Base-by-base conservation (phyloP, 2,888 invertebrate genomes). In the Diarsia brunnea region DNA sequence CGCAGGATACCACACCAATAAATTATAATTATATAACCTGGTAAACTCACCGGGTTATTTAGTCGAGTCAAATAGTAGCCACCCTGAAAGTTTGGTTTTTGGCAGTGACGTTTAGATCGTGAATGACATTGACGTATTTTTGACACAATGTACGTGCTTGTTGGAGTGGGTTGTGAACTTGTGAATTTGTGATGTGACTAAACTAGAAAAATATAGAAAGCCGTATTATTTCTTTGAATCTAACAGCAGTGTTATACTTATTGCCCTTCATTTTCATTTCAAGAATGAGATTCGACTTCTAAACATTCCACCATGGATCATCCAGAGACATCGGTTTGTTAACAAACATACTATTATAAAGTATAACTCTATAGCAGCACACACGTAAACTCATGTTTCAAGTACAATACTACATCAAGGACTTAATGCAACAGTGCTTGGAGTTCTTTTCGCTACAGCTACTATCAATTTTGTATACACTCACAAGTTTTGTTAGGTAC, bases 271-370 rank as follows among this genome's bases (percentile, higher is more conserved):
- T 45, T 63, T 72, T 60, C 10, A 21, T 66, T 53, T 24, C 3
- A 43, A 85, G 73, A 63, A 88, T 89, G 89, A 76, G 47, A 68
- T 79, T 82, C 63, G 73, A 10, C 49, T 24, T 47, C 16, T 73
- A 75, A 73, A 19, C 38, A 70, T n/a, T 58, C 73, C 72, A 47
- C 63, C 63, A 89, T 89, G 89, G 90, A 89, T 76, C 75, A 74
- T 60, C 79, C 79, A 45, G 89, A 83, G 67, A 78, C 86, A 58
- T 81, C 79, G 90, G 89, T 89, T 81, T 82, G 89, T 86, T 73
- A 84, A 7, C 24, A 70, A 53, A 60, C 27, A 51, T 21, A 31
- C 27, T 66, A 60, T 5, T 64, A 0, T 16, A 47, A 19, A 66
- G 49, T 70, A 53, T n/a, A 49, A 24, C 7, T 53, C 14, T 47